These are phyloP conservation scores for Electrona antarctica DNA, from an alignment of 2,113 vertebrate species.

Conservation along the genomic window DNA sequence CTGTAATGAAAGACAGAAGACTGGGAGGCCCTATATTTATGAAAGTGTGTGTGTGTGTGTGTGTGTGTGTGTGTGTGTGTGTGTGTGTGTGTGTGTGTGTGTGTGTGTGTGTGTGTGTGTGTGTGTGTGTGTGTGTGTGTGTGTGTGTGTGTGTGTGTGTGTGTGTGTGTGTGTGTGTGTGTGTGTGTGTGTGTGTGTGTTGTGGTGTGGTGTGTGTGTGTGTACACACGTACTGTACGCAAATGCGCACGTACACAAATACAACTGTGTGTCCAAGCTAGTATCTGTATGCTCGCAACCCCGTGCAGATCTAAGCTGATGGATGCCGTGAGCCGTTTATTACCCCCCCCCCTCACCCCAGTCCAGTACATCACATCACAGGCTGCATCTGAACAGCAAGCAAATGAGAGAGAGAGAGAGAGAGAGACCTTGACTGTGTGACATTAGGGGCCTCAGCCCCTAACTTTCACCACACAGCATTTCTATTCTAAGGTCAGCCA, in stretches of 20 bases:
- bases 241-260: slow-evolving; percentile 14
- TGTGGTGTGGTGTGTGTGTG: slow-evolving; percentile 24
- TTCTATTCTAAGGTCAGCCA: slow-evolving; percentile 16
- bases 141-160: too few relatives aligned
- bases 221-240: not conserved
- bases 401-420: slow-evolving; percentile 19
- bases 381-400: slow-evolving; percentile 31
- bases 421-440: slow-evolving; percentile 11
- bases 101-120: not conserved
- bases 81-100: too few relatives aligned
- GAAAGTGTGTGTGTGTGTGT: not conserved
- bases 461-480: slow-evolving; percentile 2
- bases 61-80: not conserved
- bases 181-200: too few relatives aligned
- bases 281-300: slow-evolving; percentile 39
- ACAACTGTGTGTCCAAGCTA: not conserved
- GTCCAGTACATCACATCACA: slow-evolving; percentile 42
- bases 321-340: slow-evolving; percentile 38
- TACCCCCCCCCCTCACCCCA: slow-evolving; percentile 8
- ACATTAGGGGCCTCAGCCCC: not conserved
- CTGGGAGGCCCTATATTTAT: not conserved
- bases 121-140: not conserved
- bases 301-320: slow-evolving; percentile 54
- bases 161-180: too few relatives aligned
- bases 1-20: slow-evolving; percentile 1